phyloP scores from a whole-genome alignment of 2,797 vertebrate genomes.

The Petrocephalus sullivani region DNA sequence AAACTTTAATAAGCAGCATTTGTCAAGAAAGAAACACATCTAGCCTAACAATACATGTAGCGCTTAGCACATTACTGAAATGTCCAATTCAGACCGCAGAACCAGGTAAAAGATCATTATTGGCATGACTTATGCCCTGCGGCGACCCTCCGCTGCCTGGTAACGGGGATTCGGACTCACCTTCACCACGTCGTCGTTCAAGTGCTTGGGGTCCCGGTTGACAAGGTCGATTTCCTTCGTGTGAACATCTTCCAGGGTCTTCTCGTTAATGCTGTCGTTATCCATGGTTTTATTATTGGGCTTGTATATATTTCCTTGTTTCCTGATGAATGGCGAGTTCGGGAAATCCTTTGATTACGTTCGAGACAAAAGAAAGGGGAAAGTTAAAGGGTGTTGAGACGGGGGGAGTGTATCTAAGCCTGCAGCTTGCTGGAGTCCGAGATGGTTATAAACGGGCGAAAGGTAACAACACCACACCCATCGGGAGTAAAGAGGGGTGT shows the following conservation, averaged over 20 bases:
- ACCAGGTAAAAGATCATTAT: background rate
- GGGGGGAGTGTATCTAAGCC: slow-evolving; percentile 38
- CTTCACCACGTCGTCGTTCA: slow-evolving; percentile 95
- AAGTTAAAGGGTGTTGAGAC: slow-evolving; percentile 2
- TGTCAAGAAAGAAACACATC: background rate
- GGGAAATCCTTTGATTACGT: slow-evolving; percentile 71
- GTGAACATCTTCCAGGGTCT: slow-evolving; percentile 80
- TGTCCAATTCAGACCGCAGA: background rate
- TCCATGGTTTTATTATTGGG: slow-evolving; percentile 97
- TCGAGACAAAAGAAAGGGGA: slow-evolving; percentile 21
- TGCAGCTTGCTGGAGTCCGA: slow-evolving; percentile 57
- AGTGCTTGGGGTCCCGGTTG: slow-evolving; percentile 86
- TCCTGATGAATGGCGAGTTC: slow-evolving; percentile 83
- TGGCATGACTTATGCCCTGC: background rate
- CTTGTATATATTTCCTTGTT: slow-evolving; percentile 98
- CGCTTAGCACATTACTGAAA: background rate
- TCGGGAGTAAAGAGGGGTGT: slow-evolving; percentile 35
- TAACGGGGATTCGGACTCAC: slow-evolving; percentile 56
- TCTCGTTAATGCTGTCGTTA: slow-evolving; percentile 82
- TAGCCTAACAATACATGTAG: background rate
- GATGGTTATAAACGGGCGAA: slow-evolving; percentile 67
- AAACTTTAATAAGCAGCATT: background rate
- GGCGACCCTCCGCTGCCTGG: background rate
- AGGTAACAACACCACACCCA: slow-evolving; percentile 72
- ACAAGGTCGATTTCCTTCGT: slow-evolving; percentile 97